Conservation (phyloP, 2,888 invertebrate species). For the Scaptomyza flava region DNA sequence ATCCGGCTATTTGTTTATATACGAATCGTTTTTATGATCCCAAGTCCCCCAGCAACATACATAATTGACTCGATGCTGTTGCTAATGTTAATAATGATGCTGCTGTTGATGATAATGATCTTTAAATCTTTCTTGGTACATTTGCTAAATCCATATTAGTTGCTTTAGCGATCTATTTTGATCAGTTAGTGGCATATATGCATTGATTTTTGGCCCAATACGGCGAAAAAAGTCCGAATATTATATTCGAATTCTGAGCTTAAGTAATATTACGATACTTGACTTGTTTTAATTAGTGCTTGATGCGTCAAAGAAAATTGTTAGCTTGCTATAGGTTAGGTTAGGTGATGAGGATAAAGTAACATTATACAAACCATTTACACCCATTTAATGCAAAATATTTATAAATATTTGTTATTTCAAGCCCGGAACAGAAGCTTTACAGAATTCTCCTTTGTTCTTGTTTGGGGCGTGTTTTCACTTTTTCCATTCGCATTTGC, state of each 20-base stretch:
- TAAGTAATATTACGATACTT: no score
- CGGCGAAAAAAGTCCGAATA: no score
- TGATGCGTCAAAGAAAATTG: no score
- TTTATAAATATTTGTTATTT: neutral
- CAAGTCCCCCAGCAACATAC: conserved; percentile 17
- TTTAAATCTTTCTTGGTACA: conserved; percentile 22
- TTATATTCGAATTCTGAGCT: no score
- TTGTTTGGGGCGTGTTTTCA: conserved; percentile 7
- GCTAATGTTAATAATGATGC: conserved; percentile 17
- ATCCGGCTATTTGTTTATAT: conserved; percentile 44
- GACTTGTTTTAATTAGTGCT: no score
- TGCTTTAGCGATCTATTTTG: conserved; percentile 38
- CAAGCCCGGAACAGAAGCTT: neutral
- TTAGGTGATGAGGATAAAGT: no score
- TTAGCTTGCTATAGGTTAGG: no score
- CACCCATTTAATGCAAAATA: no score
- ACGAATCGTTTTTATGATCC: conserved; percentile 48
- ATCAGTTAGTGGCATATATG: conserved; percentile 24
- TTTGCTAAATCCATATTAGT: conserved; percentile 45
- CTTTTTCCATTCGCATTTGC: conserved; percentile 5
- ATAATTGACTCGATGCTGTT: conserved; percentile 37
- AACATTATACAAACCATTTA: no score
- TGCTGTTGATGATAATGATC: conserved; percentile 17
- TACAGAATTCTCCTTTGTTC: neutral
- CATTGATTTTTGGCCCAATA: no score